Conservation (phyloP, 2,797 vertebrate genomes). For the Pantherophis vulpinus region DNA sequence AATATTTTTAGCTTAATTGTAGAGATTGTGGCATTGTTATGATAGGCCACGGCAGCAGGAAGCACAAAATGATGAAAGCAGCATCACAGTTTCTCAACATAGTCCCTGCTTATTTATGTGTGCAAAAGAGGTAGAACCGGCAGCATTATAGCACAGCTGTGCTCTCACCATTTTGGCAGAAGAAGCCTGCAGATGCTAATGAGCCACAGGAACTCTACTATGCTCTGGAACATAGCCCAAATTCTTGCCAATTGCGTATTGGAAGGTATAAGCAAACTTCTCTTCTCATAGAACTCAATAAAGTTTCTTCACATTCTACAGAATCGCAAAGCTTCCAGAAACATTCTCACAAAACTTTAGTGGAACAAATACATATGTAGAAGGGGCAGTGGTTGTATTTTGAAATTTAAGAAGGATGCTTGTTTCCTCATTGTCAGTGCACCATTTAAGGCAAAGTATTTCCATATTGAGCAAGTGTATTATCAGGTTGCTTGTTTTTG, state of each 20-base stretch:
- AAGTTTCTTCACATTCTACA: not conserved
- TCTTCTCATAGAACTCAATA: not conserved
- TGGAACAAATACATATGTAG: not conserved
- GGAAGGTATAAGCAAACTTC: not conserved
- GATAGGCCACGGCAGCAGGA: not conserved
- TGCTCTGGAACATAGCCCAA: not conserved
- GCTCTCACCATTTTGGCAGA: not conserved
- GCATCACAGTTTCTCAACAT: not conserved
- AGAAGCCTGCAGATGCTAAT: not conserved
- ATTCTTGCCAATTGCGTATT: not conserved
- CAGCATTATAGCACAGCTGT: not conserved
- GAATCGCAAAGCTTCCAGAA: not conserved
- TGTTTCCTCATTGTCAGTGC: conserved; percentile 1
- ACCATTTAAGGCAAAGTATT: not conserved
- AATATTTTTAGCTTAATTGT: not conserved
- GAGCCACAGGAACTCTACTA: not conserved
- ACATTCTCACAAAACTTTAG: not conserved
- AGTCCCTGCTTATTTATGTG: not conserved
- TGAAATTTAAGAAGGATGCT: conserved; percentile 12
- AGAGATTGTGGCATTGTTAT: not conserved
- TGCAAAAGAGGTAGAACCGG: not conserved
- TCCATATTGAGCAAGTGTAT: not conserved
- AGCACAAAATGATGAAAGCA: not conserved
- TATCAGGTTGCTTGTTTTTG: not conserved
- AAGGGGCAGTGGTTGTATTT: not conserved